Conservation (phyloP, 2,797 vertebrate species). For the Oceanodroma leucorhoa region DNA sequence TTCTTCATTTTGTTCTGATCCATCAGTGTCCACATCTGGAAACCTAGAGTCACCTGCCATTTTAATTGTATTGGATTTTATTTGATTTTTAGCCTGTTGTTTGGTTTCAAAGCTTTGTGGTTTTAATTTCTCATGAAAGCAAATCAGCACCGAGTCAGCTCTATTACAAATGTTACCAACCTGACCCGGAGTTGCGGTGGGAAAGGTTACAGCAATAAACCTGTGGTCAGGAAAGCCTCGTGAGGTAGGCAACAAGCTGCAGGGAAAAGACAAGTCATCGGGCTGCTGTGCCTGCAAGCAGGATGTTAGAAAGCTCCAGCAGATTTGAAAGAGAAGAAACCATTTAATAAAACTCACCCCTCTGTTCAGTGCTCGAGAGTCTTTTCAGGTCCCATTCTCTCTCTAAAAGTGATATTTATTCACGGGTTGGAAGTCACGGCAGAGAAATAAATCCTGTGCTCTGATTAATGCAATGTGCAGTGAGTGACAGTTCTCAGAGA, state of each 20-base stretch:
- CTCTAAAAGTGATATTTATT: constrained; percentile 11
- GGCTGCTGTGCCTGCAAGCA: constrained; percentile 37
- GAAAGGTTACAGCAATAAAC: constrained; percentile 26
- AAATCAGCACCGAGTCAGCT: not conserved
- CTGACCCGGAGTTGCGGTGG: not conserved
- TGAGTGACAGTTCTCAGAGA: constrained; percentile 47
- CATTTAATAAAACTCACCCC: constrained; percentile 70
- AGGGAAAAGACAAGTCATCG: constrained; percentile 45
- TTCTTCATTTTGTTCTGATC: constrained; percentile 78
- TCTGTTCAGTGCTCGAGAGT: constrained; percentile 38
- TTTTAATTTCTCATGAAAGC: constrained; percentile 28
- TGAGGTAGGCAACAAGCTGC: constrained; percentile 65
- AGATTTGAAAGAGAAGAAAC: constrained; percentile 49
- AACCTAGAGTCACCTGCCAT: constrained; percentile 82
- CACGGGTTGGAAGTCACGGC: constrained; percentile 8
- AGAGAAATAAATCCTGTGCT: constrained; percentile 20
- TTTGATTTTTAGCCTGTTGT: not conserved
- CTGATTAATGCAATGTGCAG: constrained; percentile 33
- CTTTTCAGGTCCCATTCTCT: constrained; percentile 46
- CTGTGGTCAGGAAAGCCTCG: not conserved
- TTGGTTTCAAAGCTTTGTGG: not conserved
- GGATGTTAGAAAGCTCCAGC: constrained; percentile 41
- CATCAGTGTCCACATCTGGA: constrained; percentile 76
- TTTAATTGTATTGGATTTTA: constrained; percentile 25
- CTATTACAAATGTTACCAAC: not conserved